phyloP scores from a whole-genome alignment of 2,113 vertebrate genomes.

The Irena cyanogastra region DNA sequence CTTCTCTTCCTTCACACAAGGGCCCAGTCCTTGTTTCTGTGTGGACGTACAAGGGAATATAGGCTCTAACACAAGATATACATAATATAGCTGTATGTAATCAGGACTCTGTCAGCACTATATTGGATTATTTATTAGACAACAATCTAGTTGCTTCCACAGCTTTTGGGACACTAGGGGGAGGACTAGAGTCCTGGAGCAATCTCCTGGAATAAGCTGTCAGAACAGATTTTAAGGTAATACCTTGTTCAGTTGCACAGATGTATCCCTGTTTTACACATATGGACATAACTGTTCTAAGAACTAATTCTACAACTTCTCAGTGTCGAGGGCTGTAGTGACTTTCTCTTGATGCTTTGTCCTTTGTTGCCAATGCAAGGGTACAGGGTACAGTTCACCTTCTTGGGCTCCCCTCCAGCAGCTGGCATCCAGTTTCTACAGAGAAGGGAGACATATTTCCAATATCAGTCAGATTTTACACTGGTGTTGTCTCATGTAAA shows the following conservation, averaged over 20 bases:
- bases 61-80: background rate
- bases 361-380: rapidly evolving
- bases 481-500: background rate
- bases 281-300: background rate
- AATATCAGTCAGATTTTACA: background rate
- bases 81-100: background rate
- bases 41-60: background rate
- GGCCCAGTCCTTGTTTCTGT: background rate
- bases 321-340: rapidly evolving
- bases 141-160: background rate
- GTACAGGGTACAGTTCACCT: background rate
- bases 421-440: background rate
- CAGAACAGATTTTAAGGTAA: background rate
- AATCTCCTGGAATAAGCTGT: background rate
- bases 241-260: background rate
- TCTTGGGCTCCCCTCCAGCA: background rate
- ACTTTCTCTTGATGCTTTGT: background rate
- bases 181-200: background rate
- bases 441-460: background rate
- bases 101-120: background rate
- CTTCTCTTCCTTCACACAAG: background rate
- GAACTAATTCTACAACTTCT: background rate
- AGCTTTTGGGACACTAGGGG: background rate
- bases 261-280: background rate
- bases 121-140: background rate